phyloP scores from a whole-genome alignment of 2,113 vertebrate species.

The Peromyscus polionotus region DNA sequence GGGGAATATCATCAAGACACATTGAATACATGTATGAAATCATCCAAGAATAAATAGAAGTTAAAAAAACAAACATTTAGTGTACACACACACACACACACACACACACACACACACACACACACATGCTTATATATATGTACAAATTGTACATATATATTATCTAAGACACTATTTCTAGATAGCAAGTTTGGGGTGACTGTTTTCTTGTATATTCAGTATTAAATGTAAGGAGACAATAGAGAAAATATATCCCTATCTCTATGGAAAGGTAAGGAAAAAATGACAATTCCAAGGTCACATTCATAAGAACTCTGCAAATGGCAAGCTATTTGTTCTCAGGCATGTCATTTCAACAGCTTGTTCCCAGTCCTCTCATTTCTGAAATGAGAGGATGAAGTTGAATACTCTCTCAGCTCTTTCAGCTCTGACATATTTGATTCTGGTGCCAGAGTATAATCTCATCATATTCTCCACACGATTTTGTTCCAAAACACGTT shows the following conservation, averaged over 20 bases:
- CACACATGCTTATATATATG: too few species aligned
- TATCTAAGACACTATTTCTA: not conserved
- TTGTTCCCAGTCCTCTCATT: not conserved
- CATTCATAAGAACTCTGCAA: not conserved
- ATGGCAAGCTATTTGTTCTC: not conserved
- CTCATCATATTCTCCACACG: slow-evolving; percentile 35
- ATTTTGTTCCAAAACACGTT: slow-evolving; percentile 65
- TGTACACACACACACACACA: not conserved
- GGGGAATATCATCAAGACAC: not conserved
- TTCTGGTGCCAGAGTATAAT: slow-evolving; percentile 56
- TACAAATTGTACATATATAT: too few species aligned
- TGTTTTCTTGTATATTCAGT: not conserved
- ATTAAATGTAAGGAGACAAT: not conserved
- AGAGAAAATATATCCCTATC: not conserved
- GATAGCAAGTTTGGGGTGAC: not conserved
- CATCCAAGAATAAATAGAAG: not conserved
- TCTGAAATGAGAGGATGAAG: slow-evolving; percentile 31
- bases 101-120: not conserved
- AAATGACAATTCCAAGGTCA: not conserved
- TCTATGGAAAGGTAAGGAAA: not conserved
- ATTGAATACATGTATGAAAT: not conserved
- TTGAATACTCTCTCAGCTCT: not conserved
- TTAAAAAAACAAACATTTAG: not conserved
- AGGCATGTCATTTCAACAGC: slow-evolving; percentile 8
- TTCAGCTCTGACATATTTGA: slow-evolving; percentile 36